Evolutionary conservation across 1,140 invertebrate species (phyloP).

Genomic region (Zophobas atratus): DNA sequence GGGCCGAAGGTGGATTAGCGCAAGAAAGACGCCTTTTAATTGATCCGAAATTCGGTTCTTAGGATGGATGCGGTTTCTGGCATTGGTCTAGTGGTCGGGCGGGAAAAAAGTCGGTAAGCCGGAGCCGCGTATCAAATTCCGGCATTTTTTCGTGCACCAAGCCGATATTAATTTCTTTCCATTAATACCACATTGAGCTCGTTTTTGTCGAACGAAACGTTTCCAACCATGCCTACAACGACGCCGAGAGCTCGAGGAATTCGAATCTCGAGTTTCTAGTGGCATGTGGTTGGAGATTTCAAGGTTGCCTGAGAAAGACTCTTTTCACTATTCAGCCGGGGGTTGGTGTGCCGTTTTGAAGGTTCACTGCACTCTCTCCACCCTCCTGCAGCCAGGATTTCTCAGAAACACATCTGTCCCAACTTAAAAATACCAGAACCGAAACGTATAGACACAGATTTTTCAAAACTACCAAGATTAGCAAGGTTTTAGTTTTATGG

Average conservation of each 20-base stretch:
- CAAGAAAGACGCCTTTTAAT: slow-evolving; percentile 27
- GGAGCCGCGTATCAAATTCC: slow-evolving; percentile 38
- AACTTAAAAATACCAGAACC: slow-evolving; percentile 52
- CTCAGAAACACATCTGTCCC: slow-evolving; percentile 55
- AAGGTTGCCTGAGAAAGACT: slow-evolving; percentile 41
- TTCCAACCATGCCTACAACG: slow-evolving; percentile 12
- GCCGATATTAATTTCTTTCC: slow-evolving; percentile 40
- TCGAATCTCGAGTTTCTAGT: slow-evolving; percentile 37
- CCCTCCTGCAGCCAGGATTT: slow-evolving; percentile 36
- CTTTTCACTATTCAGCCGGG: slow-evolving; percentile 42
- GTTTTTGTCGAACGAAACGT: slow-evolving; percentile 29
- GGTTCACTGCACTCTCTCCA: slow-evolving; percentile 48
- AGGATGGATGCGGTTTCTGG: slow-evolving; percentile 17
- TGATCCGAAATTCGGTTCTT: background rate
- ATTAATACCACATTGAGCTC: slow-evolving; percentile 40
- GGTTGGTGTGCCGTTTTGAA: slow-evolving; percentile 45
- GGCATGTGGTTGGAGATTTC: slow-evolving; percentile 35
- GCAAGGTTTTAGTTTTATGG: slow-evolving; percentile 24
- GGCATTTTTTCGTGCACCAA: slow-evolving; percentile 39
- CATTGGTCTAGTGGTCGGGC: slow-evolving; percentile 23
- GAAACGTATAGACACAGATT: slow-evolving; percentile 20
- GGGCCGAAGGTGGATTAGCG: slow-evolving; percentile 25
- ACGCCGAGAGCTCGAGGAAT: slow-evolving; percentile 21
- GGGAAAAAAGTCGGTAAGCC: slow-evolving; percentile 32
- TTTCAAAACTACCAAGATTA: slow-evolving; percentile 28